A percentile compares a stretch with the other conserved stretches of the same genome.
Evolutionary conservation across 2,888 invertebrate genomes (phyloP).

Genomic region (Germaria angustata): DNA sequence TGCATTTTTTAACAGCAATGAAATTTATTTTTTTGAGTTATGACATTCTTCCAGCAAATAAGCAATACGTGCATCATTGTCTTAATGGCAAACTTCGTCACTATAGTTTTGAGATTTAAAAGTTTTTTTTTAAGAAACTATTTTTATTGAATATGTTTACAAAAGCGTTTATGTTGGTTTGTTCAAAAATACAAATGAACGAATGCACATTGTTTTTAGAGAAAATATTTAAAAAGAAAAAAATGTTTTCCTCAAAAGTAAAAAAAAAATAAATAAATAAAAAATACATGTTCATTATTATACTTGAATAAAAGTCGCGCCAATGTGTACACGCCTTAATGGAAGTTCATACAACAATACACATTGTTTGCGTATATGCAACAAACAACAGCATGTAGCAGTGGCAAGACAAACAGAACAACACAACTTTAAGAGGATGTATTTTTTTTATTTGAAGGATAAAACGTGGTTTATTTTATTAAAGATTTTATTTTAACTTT

Average conservation of each 20-base stretch:
- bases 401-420: slow-evolving; percentile 25
- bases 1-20: too few relatives aligned
- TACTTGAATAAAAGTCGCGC: slow-evolving; percentile 74
- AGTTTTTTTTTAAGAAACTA: not conserved
- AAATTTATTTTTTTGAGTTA: too few relatives aligned
- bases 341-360: slow-evolving; percentile 74
- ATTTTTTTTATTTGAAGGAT: slow-evolving; percentile 1
- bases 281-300: slow-evolving; percentile 69
- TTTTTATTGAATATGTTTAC: slow-evolving; percentile 19
- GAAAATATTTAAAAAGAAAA: slow-evolving; percentile 18
- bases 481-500: slow-evolving; percentile 3
- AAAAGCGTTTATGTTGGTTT: slow-evolving; percentile 15
- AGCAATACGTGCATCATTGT: not conserved
- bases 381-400: slow-evolving; percentile 40
- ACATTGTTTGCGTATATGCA: slow-evolving; percentile 41
- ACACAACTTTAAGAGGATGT: slow-evolving; percentile 21
- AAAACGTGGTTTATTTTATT: not conserved
- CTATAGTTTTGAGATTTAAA: not conserved
- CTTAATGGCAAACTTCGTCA: slow-evolving; percentile 1
- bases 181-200: not conserved
- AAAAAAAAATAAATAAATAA: slow-evolving; percentile 71
- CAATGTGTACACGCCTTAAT: slow-evolving; percentile 79
- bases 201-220: slow-evolving; percentile 12
- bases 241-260: not conserved
- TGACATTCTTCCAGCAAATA: too few relatives aligned